These are phyloP conservation scores for Anguilla obscura DNA, from an alignment of 2,797 vertebrate species.

Conservation along the genomic window DNA sequence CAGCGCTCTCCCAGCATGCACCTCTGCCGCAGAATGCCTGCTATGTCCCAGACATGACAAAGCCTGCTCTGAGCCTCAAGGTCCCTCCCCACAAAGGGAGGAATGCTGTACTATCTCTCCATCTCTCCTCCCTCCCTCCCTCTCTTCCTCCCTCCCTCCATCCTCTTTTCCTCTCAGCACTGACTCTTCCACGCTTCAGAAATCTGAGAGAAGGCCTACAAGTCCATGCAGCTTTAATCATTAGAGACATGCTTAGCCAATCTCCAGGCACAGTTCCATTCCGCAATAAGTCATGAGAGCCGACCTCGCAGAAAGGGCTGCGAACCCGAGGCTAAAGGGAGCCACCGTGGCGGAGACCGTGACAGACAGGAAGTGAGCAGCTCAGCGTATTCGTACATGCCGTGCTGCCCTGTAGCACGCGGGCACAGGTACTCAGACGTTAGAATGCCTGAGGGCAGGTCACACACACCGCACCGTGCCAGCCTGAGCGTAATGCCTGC, in stretches of 20 bases:
- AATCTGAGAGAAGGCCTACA: background rate
- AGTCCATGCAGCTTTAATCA: background rate
- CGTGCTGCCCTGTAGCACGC: background rate
- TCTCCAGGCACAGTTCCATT: background rate
- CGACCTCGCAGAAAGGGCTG: background rate
- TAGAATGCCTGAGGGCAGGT: background rate
- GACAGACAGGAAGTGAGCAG: too few relatives aligned
- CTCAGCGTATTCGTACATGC: background rate
- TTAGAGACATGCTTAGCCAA: background rate
- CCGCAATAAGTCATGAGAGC: background rate
- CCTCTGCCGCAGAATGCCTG: background rate
- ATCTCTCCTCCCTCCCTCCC: too few relatives aligned
- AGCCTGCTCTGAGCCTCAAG: slow-evolving; percentile 17
- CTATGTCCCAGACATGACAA: slow-evolving; percentile 16
- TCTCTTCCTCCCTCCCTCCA: background rate
- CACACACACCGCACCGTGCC: background rate
- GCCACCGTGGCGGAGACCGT: too few relatives aligned
- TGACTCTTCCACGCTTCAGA: background rate
- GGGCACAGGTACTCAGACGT: background rate
- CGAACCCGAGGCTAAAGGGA: background rate
- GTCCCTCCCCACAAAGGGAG: background rate
- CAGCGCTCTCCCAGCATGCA: background rate
- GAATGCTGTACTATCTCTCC: background rate
- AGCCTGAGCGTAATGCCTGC: background rate
- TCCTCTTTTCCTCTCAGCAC: background rate